Base-by-base conservation (phyloP, 2,797 vertebrate genomes). In the Spinus pinus region DNA sequence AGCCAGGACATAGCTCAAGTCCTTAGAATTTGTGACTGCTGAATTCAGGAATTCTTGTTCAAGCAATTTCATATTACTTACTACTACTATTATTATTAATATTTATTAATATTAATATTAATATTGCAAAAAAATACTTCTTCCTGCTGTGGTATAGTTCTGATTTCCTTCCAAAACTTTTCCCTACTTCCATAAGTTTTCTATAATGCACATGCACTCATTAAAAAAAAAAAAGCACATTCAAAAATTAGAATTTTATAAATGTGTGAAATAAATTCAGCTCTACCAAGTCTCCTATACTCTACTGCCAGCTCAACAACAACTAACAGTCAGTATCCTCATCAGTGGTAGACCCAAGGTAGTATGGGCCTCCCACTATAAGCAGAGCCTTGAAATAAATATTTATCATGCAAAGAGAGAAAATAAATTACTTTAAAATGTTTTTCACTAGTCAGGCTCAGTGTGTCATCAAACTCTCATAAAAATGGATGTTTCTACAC, bases 401-500 rank as follows among this genome's bases (percentile, higher is more conserved):
- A 18, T 91, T 93, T 80, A 69, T 74, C 61, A 58, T 54, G 53
- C 56, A 74, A 88, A 65, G 42, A 78, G 35, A 93, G 35, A 69
- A 96, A 90, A 91, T 65, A 79, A 88, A 90, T 69, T 1, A 69
- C 28, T 88, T 96, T n/a, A 23, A 91, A 86, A 86, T 72, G 19
- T 54, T 91, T 94, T 94, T 74, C 77, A 62, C 21, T 35, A 94
- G 35, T 65, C 61, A 88, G 66, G 58, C 75, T 83, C 84, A 81
- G 57, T 94, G 79, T 94, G 85, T 69, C 90, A 94, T 74, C 72
- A 75, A 93, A 25, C 27, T 80, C 8, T 0, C 37, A 94, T 39
- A 83, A 93, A 95, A 94, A 93, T 74, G 27, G 87, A 72, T 94
- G 50, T 66, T 93, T 86, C 90, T 90, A 86, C 77, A 94, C 82